phyloP scores from a whole-genome alignment of 2,113 vertebrate species.

The Aplodontia rufa region DNA sequence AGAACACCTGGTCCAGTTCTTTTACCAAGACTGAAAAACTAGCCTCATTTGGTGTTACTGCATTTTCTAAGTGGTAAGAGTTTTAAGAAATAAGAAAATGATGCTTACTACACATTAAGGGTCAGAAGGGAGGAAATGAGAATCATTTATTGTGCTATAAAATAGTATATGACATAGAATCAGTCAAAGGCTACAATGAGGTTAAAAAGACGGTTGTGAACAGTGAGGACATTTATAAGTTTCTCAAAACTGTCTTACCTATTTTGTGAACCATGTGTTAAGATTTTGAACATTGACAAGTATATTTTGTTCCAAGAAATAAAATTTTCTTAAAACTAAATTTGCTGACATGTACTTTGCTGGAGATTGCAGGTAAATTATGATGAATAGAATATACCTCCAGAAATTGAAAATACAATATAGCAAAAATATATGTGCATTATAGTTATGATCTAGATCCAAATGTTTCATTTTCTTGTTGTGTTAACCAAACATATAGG shows the following conservation, averaged over 20 bases:
- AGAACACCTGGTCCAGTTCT: background rate
- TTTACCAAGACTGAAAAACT: background rate
- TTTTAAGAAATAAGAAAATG: slow-evolving; percentile 8
- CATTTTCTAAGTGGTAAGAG: background rate
- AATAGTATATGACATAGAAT: background rate
- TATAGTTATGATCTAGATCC: background rate
- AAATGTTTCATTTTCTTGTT: background rate
- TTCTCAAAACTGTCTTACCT: background rate
- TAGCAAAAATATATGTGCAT: background rate
- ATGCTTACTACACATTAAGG: background rate
- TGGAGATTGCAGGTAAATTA: background rate
- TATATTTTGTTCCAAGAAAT: background rate
- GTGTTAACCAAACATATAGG: background rate
- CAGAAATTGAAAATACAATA: background rate
- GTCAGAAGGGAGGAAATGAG: background rate
- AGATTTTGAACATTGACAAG: background rate
- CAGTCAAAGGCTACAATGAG: background rate
- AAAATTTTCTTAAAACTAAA: background rate
- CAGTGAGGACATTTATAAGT: background rate
- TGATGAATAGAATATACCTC: background rate
- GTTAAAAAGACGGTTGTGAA: background rate
- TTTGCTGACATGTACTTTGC: background rate
- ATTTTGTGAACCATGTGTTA: background rate
- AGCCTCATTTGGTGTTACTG: background rate
- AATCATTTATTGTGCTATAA: background rate